Base-by-base conservation (phyloP, 2,888 invertebrate species). In the Tetramorium bicarinatum region DNA sequence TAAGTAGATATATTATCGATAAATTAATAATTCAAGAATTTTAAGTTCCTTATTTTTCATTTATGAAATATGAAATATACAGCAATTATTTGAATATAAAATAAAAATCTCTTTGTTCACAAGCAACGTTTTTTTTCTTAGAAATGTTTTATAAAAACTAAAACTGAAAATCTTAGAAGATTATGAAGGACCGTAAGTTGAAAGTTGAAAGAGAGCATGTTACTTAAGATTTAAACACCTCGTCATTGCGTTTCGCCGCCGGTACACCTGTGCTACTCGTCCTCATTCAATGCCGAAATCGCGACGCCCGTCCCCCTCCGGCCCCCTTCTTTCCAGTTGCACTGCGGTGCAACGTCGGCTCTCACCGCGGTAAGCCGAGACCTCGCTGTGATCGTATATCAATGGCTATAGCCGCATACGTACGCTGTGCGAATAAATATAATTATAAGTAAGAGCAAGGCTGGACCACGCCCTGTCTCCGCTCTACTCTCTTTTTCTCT, bases 381-480 rank as follows among this genome's bases (percentile, higher is more conserved):
- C 89, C 90, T 91, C 89, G 91, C 83, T 87, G 87, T 82, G 91
- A 92, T 92, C 91, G 88, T 93, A 92, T 93, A 93, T 93, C 93
- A 92, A 92, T 91, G 88, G 85, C 88, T 88, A 89, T 88, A 90
- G 88, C 87, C 82, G 87, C 90, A 87, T 88, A 85, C 79, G 52
- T 66, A 87, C 88, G 88, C 82, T 86, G 87, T 82, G 85, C 87
- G 92, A 93, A 93, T 93, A 93, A 93, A 92, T 93, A 93, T 94
- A 94, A 94, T 93, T 93, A 93, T 92, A 93, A 93, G 93, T 93
- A 92, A 92, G 93, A 93, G 93, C 94, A 93, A 94, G 93, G 93
- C 93, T 94, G 94, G 93, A 93, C 94, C 94, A 94, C 94, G 94
- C 94, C 94, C 94, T 94, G 94, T 94, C 93, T 93, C 93, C 92